Conservation (phyloP, 2,113 vertebrate species). For the Anarrhichthys ocellatus region DNA sequence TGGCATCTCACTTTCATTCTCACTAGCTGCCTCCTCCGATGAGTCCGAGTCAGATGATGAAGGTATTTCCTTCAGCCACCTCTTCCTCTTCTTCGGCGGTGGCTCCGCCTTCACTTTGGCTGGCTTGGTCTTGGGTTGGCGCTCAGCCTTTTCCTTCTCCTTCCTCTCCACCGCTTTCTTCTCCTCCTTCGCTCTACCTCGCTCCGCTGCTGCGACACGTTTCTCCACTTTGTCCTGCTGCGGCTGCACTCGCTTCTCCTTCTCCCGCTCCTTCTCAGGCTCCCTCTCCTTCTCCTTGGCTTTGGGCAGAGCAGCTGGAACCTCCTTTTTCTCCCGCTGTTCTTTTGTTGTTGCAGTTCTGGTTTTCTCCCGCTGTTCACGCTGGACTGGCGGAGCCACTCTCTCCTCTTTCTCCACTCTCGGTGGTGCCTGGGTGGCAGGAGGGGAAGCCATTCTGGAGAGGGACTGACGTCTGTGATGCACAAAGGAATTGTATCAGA, state of each 20-base stretch:
- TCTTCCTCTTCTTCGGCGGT: conserved; percentile 94
- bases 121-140: conserved; percentile 82
- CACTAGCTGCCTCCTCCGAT: conserved; percentile 88
- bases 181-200: conserved; percentile 54
- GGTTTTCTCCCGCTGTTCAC: conserved; percentile 75
- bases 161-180: conserved; percentile 62
- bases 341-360: conserved; percentile 71
- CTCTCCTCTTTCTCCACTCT: conserved; percentile 77
- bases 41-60: conserved; percentile 91
- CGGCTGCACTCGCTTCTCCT: conserved; percentile 69
- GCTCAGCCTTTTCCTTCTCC: conserved; percentile 75
- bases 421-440: conserved; percentile 67
- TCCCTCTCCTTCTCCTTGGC: conserved; percentile 67
- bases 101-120: conserved; percentile 91
- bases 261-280: conserved; percentile 62
- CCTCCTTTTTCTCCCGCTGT: conserved; percentile 71
- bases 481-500: not conserved
- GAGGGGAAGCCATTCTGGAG: conserved; percentile 76
- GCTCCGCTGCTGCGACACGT: conserved; percentile 65
- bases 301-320: conserved; percentile 58
- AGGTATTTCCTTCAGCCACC: conserved; percentile 91
- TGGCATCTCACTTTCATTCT: conserved; percentile 87
- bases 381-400: conserved; percentile 66
- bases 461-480: conserved; percentile 76
- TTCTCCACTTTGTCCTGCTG: conserved; percentile 78